phyloP scores from a whole-genome alignment of 2,113 vertebrate genomes.

The Oncorhynchus keta region DNA sequence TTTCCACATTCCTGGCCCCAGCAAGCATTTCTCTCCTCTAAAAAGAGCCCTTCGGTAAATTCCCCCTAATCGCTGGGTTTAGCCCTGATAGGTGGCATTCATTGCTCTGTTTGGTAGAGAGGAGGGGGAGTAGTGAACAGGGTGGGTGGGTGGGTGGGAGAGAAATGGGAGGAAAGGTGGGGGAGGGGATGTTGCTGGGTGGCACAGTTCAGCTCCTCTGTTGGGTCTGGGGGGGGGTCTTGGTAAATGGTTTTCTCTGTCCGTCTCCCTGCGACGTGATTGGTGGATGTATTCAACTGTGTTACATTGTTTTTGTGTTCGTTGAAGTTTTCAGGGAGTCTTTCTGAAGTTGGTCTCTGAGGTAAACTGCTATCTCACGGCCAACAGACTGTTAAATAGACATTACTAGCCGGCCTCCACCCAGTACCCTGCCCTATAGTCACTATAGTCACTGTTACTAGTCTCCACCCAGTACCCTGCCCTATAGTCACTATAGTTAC shows the following conservation, averaged over 20 bases:
- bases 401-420: too few relatives aligned
- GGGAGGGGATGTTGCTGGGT: constrained; percentile 40
- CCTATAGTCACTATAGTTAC: too few relatives aligned
- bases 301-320: neutral
- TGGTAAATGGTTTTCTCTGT: neutral
- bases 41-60: constrained; percentile 93
- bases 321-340: neutral
- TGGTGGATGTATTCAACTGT: neutral
- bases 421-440: too few relatives aligned
- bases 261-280: neutral
- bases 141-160: constrained; percentile 68
- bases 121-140: constrained; percentile 59
- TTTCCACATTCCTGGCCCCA: constrained; percentile 93
- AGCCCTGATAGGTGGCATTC: constrained; percentile 92
- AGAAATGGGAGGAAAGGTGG: constrained; percentile 62
- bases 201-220: constrained; percentile 19
- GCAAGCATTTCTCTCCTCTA: constrained; percentile 94
- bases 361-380: too few relatives aligned
- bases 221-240: constrained; percentile 45
- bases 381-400: too few relatives aligned
- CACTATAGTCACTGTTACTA: too few relatives aligned
- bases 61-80: constrained; percentile 93
- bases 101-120: constrained; percentile 80
- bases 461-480: too few relatives aligned
- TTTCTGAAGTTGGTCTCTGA: neutral